Conservation (phyloP, 2,888 invertebrate species). For the Amphiduros pacificus region DNA sequence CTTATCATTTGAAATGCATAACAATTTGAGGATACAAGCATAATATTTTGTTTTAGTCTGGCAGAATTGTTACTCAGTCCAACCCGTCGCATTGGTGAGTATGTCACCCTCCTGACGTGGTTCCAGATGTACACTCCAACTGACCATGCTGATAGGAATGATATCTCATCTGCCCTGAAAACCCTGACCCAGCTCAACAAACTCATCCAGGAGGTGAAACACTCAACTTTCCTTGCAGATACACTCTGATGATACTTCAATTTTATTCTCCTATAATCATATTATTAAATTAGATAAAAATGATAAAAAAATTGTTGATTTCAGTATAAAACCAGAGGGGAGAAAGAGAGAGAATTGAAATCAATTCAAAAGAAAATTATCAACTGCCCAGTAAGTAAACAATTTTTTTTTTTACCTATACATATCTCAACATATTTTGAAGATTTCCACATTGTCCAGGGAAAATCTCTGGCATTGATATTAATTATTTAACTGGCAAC, state of each 20-base stretch:
- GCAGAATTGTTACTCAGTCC: slow-evolving; percentile 60
- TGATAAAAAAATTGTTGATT: background rate
- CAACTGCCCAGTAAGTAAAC: slow-evolving; percentile 52
- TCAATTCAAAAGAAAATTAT: slow-evolving; percentile 45
- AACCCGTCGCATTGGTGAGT: slow-evolving; percentile 46
- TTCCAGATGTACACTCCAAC: slow-evolving; percentile 51
- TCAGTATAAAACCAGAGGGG: slow-evolving; percentile 46
- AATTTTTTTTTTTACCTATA: too few species aligned
- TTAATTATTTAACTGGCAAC: too few species aligned
- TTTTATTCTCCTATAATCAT: background rate
- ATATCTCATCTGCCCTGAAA: slow-evolving; percentile 42
- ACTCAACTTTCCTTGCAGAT: background rate
- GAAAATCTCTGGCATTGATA: too few species aligned
- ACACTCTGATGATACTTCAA: background rate
- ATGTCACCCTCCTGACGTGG: slow-evolving; percentile 51
- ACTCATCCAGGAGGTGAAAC: slow-evolving; percentile 44
- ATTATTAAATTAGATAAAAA: background rate
- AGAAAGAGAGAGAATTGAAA: slow-evolving; percentile 46
- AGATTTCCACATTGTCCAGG: too few species aligned
- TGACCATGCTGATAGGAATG: slow-evolving; percentile 50
- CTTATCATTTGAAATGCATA: too few species aligned
- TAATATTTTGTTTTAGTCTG: slow-evolving; percentile 49
- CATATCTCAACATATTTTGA: too few species aligned
- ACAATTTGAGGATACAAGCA: too few species aligned
- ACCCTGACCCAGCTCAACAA: slow-evolving; percentile 44